A percentile compares a stretch with the other conserved stretches of the same genome.
phyloP scores from a whole-genome alignment of 2,888 invertebrate genomes.

The Xanthorhoe designata region DNA sequence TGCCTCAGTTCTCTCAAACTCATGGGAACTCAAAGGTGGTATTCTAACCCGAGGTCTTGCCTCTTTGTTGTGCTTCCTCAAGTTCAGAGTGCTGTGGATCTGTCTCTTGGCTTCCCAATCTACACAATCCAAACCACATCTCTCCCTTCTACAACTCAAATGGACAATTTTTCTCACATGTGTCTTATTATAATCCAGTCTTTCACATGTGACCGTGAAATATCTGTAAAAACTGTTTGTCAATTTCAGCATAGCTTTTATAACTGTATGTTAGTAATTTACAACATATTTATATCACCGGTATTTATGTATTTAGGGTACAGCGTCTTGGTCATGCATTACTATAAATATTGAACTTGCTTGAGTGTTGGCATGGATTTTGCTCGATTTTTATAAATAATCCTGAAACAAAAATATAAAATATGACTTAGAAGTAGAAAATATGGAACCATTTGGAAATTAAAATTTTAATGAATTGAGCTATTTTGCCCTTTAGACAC shows the following conservation, averaged over 20 bases:
- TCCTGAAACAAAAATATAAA: slow-evolving; percentile 66
- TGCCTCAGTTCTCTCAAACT: slow-evolving; percentile 53
- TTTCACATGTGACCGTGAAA: slow-evolving; percentile 68
- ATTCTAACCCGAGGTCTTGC: slow-evolving; percentile 57
- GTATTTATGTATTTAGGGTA: slow-evolving; percentile 40
- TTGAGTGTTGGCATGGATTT: slow-evolving; percentile 68
- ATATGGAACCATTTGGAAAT: no score
- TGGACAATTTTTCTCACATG: slow-evolving; percentile 63
- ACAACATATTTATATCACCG: slow-evolving; percentile 58
- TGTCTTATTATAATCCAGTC: slow-evolving; percentile 48
- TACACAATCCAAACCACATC: slow-evolving; percentile 54
- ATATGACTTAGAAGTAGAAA: no score
- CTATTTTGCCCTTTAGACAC: no score
- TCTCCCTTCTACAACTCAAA: slow-evolving; percentile 61
- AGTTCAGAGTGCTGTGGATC: slow-evolving; percentile 50
- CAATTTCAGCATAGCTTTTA: slow-evolving; percentile 81
- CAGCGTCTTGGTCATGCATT: slow-evolving; percentile 56
- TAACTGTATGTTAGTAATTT: slow-evolving; percentile 57
- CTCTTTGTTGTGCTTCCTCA: slow-evolving; percentile 56
- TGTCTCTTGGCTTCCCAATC: slow-evolving; percentile 37
- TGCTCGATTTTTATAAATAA: slow-evolving; percentile 64
- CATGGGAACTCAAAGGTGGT: slow-evolving; percentile 56
- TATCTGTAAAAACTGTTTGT: slow-evolving; percentile 80
- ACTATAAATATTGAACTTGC: slow-evolving; percentile 47
- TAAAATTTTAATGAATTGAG: no score